These are phyloP conservation scores for Julus scanicus DNA, from an alignment of 2,888 invertebrate species.

Conservation along the genomic window DNA sequence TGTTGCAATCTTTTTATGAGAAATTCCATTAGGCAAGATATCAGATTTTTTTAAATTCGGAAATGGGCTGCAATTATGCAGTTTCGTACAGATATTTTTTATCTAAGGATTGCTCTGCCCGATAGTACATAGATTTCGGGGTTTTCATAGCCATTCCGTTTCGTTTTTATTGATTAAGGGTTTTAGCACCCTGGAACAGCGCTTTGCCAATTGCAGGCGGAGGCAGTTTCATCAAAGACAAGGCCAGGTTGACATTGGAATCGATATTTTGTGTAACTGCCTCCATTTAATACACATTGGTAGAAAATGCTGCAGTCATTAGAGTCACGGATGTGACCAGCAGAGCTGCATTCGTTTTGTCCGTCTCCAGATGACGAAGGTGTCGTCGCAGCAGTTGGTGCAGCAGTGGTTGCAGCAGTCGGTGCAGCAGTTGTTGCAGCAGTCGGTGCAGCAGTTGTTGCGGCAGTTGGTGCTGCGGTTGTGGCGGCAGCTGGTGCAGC, in stretches of 20 bases:
- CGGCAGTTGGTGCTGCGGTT: background rate
- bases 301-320: conserved; percentile 14
- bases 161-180: background rate
- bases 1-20: background rate
- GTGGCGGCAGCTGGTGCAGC: background rate
- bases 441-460: background rate
- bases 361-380: no score
- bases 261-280: background rate
- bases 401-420: background rate
- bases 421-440: background rate
- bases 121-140: no score
- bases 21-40: background rate
- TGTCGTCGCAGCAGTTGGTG: background rate
- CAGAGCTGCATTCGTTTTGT: background rate
- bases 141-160: no score
- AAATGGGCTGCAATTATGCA: no score
- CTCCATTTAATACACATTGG: background rate
- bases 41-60: background rate
- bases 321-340: background rate
- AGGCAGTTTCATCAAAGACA: background rate
- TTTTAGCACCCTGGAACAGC: background rate
- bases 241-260: background rate
- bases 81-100: no score
- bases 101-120: no score
- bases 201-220: background rate